Percentiles rank a stretch among this genome's conserved stretches.
phyloP scores from a whole-genome alignment of 2,888 invertebrate species.

The Lottia scabra region DNA sequence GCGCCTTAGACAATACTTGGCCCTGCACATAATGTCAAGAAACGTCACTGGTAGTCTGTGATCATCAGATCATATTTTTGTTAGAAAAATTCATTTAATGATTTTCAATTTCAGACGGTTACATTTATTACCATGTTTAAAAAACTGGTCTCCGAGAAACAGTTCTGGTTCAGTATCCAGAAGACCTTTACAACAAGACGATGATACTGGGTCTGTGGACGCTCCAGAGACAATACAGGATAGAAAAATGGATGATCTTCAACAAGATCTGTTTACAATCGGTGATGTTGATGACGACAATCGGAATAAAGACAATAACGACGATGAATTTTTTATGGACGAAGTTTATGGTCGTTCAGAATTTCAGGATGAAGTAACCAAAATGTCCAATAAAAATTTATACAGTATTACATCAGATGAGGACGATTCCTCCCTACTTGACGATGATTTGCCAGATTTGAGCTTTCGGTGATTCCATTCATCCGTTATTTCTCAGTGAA shows the following conservation, averaged over 20 bases:
- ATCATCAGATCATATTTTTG: no score
- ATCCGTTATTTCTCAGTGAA: no score
- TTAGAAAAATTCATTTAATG: no score
- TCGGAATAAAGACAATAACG: conserved; percentile 9
- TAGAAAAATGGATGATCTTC: conserved; percentile 2
- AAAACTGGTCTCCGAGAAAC: not conserved
- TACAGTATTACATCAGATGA: conserved; percentile 21
- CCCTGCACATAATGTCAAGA: no score
- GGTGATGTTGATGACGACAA: conserved; percentile 15
- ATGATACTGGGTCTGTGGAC: conserved; percentile 8
- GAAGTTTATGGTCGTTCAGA: conserved; percentile 37
- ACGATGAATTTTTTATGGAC: conserved; percentile 31
- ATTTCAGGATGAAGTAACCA: conserved; percentile 39
- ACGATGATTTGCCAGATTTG: not conserved
- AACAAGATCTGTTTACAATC: conserved; percentile 23
- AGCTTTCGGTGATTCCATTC: not conserved
- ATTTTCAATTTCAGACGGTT: not conserved
- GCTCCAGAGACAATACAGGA: not conserved
- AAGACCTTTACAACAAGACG: conserved; percentile 18
- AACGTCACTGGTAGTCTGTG: no score
- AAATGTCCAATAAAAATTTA: conserved; percentile 34
- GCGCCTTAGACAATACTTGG: no score
- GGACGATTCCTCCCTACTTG: conserved; percentile 22
- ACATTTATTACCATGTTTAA: conserved; percentile 1
- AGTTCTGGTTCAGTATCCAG: conserved; percentile 15